Evolutionary conservation across 2,113 vertebrate genomes (phyloP).

Genomic region (Motacilla alba): DNA sequence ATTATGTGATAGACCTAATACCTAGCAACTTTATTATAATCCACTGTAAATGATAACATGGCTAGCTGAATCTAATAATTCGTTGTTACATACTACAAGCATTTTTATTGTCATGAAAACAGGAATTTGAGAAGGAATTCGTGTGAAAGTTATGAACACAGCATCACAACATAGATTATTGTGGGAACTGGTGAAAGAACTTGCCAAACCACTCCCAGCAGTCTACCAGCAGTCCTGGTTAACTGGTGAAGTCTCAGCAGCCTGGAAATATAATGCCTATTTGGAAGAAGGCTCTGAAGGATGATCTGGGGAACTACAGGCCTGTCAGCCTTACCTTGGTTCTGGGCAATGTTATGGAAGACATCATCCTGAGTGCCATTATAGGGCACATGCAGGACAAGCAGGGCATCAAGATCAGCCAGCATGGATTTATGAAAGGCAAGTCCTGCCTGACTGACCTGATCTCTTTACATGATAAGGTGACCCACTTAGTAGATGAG

Average conservation of each 20-base stretch:
- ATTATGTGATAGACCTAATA: neutral
- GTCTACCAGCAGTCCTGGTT: neutral
- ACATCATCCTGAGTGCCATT: neutral
- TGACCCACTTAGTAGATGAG: neutral
- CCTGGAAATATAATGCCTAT: neutral
- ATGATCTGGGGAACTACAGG: rapidly evolving
- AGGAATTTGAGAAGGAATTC: neutral
- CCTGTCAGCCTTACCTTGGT: neutral
- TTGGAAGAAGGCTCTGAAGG: neutral
- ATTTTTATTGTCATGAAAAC: neutral
- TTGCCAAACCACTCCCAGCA: neutral
- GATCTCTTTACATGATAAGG: neutral
- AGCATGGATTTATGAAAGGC: neutral
- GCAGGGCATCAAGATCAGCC: neutral
- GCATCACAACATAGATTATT: neutral
- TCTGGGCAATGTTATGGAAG: neutral
- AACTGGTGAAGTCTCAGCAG: neutral
- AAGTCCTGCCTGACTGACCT: neutral
- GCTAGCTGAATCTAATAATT: neutral
- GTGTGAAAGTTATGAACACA: neutral
- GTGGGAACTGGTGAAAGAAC: neutral
- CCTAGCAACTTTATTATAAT: neutral
- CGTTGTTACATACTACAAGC: neutral
- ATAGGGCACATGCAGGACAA: neutral
- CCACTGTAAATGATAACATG: neutral